Evolutionary conservation across 1,140 invertebrate genomes (phyloP).

Genomic region (Drosophila repleta): DNA sequence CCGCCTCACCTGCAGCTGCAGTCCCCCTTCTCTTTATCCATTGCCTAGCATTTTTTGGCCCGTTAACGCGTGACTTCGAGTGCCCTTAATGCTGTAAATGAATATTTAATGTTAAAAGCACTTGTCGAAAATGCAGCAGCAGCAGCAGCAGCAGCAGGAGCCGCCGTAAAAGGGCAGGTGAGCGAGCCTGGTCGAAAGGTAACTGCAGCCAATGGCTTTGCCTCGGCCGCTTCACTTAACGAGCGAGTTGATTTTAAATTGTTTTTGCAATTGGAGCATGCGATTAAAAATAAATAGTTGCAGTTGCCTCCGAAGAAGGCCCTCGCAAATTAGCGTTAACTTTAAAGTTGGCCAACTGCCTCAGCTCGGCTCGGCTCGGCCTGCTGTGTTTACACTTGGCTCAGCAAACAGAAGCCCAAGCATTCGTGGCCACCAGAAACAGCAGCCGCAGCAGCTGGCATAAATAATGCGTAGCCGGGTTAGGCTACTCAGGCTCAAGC

Average conservation of each 20-base stretch:
- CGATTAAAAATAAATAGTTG: slow-evolving; percentile 81
- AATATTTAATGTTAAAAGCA: slow-evolving; percentile 83
- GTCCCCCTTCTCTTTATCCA: not conserved
- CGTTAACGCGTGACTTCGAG: slow-evolving; percentile 82
- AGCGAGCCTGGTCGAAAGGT: slow-evolving; percentile 5
- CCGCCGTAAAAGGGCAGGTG: not conserved
- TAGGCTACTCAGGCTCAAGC: slow-evolving; percentile 19
- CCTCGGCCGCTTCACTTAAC: slow-evolving; percentile 71
- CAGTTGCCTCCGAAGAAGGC: slow-evolving; percentile 38
- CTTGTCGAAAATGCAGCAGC: slow-evolving; percentile 79
- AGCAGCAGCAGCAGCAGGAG: slow-evolving; percentile 36
- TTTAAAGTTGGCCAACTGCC: slow-evolving; percentile 50
- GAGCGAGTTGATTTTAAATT: slow-evolving; percentile 82
- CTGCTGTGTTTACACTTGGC: slow-evolving; percentile 23
- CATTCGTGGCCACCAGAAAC: not conserved
- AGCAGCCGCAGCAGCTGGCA: slow-evolving; percentile 36
- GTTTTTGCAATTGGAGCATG: slow-evolving; percentile 82
- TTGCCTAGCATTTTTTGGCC: slow-evolving; percentile 36
- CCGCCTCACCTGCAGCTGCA: not conserved
- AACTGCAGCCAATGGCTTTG: slow-evolving; percentile 34
- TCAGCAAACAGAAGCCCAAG: slow-evolving; percentile 20
- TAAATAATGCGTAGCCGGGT: slow-evolving; percentile 49
- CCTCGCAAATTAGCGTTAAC: slow-evolving; percentile 52
- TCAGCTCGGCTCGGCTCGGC: not conserved
- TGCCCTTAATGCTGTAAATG: slow-evolving; percentile 82